Evolutionary conservation across 2,797 vertebrate species (phyloP), one percentile per base, ranked within the genome.

Genomic region (Cossypha dichroa): DNA sequence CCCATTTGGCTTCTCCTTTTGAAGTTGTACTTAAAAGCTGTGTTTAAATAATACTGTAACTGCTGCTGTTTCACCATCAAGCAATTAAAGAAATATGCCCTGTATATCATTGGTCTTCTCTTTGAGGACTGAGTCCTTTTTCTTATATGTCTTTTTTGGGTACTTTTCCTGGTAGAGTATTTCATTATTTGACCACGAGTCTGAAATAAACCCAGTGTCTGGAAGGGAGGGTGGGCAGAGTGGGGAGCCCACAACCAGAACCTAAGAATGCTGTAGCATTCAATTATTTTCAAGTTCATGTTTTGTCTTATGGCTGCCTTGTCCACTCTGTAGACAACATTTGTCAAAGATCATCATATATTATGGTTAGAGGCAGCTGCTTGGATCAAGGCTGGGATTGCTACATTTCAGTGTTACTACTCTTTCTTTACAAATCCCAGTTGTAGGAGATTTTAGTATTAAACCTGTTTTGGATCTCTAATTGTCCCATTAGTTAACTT

Each of bases 1-100:
- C 16, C 23, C 5, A 10, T 93, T 90, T 66, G 55, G 6, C 49
- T 91, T 83, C 6, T 67, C 9, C 34, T 79, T 88, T 82, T 81
- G 54, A 91, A 93, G n/a, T 69, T 80, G 34, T 41, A 43, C 26
- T 77, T 85, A 60, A 81, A 67, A 63, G 64, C 18, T 52, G 5
- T 58, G 38, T 59, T 87, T 78, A 81, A 77, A 38, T 56, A 43
- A 49, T 63, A 13, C 52, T 54, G 20, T 73, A 88, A 81, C 15
- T 52, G 34, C 48, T 85, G 16, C 45, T 85, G 33, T 64, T 85
- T 28, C 5, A 14, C 60, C 43, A 64, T 54, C 31, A 48, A 10
- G 51, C 33, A 64, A 2, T 73, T 76, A 43, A 69, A 87, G 40
- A 72, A 79, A 41, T 31, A 5, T 31, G 16, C 25, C 22, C 11